phyloP scores from a whole-genome alignment of 2,888 invertebrate genomes.

The Leptothorax acervorum region DNA sequence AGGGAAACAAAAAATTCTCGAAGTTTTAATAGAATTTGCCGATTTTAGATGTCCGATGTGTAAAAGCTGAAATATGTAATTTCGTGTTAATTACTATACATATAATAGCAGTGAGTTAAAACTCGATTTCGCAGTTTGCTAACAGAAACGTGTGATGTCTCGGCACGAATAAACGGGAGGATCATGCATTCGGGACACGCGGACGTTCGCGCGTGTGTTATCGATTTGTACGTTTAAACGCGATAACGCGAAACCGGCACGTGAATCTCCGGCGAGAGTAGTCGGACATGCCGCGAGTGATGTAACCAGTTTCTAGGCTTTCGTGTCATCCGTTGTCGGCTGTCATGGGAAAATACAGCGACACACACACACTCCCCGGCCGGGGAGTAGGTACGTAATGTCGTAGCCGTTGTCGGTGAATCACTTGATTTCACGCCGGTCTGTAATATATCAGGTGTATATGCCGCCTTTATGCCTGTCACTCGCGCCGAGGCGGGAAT shows the following conservation, averaged over 20 bases:
- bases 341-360: conserved; percentile 69
- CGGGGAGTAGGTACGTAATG: conserved; percentile 21
- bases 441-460: conserved; percentile 55
- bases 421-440: conserved; percentile 68
- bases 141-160: background rate
- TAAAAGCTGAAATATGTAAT: background rate
- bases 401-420: conserved; percentile 62
- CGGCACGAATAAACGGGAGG: background rate
- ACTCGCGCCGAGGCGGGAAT: conserved; percentile 25
- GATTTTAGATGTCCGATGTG: background rate
- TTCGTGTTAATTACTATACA: no score
- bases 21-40: background rate
- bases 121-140: background rate
- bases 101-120: background rate
- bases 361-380: conserved; percentile 34
- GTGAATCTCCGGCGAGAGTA: conserved; percentile 65
- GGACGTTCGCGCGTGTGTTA: background rate
- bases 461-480: conserved; percentile 46
- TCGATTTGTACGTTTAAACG: conserved; percentile 6
- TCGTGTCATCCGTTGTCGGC: conserved; percentile 69
- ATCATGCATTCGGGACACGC: background rate
- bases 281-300: conserved; percentile 59
- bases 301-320: conserved; percentile 75
- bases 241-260: conserved; percentile 51
- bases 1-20: background rate